These are phyloP conservation scores for Holothuria glaberrima DNA, from an alignment of 35 echinoderm and acorn worm species.

Conservation along the genomic window DNA sequence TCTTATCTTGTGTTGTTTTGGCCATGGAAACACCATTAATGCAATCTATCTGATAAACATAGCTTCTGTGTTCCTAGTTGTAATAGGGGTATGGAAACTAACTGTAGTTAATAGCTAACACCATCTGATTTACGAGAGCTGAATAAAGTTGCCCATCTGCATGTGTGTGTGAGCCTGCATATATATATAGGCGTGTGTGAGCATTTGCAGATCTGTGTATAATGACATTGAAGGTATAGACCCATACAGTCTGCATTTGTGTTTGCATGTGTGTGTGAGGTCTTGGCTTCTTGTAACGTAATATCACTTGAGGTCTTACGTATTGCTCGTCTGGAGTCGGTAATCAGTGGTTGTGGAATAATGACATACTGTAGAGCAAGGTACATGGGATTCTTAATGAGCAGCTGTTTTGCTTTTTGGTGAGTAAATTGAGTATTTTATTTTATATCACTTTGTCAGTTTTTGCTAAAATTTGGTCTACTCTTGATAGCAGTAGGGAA, in stretches of 20 bases:
- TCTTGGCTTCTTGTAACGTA: constrained; percentile 31
- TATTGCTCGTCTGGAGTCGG: constrained; percentile 24
- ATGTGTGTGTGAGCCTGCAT: not conserved
- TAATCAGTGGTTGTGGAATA: constrained; percentile 50
- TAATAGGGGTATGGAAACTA: not conserved
- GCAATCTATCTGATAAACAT: no score
- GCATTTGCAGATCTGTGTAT: constrained; percentile 19
- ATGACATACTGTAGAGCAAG: constrained; percentile 15
- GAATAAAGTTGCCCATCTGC: constrained; percentile 40
- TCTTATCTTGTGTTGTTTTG: no score
- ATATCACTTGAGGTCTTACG: constrained; percentile 1
- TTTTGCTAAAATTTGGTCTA: not conserved
- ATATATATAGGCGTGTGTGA: not conserved
- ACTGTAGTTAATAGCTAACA: constrained; percentile 25
- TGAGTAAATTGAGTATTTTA: constrained; percentile 24
- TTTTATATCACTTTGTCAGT: not conserved
- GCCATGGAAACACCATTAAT: no score
- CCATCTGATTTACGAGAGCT: constrained; percentile 40
- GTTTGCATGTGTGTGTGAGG: constrained; percentile 1
- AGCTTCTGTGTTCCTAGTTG: no score
- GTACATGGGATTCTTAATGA: not conserved
- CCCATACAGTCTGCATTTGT: constrained; percentile 2
- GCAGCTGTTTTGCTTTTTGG: constrained; percentile 35
- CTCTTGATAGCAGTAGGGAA: no score
- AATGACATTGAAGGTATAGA: constrained; percentile 5